Evolutionary conservation across 2,113 vertebrate species (phyloP).

Genomic region (Ceuthmochares aereus): DNA sequence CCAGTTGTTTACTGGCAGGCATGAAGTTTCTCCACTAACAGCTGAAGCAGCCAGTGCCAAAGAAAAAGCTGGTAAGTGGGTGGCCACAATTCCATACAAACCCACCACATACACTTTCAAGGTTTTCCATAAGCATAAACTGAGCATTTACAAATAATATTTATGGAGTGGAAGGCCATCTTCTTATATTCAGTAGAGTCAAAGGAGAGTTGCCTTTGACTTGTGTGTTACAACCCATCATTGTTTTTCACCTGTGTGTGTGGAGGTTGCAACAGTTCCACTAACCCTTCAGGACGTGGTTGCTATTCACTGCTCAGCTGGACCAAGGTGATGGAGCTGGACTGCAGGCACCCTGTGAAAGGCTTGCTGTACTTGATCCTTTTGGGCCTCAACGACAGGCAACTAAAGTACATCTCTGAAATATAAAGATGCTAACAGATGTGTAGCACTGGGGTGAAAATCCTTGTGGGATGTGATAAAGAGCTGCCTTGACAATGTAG

Average conservation of each 20-base stretch:
- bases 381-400: neutral
- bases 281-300: neutral
- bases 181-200: neutral
- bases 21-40: conserved; percentile 68
- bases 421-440: neutral
- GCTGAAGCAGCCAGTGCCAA: conserved; percentile 60
- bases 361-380: neutral
- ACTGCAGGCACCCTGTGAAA: neutral
- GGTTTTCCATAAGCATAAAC: neutral
- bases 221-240: neutral
- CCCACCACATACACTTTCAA: too few relatives aligned
- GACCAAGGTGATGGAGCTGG: neutral
- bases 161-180: neutral
- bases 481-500: neutral
- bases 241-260: neutral
- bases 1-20: conserved; percentile 69
- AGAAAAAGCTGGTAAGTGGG: conserved; percentile 75
- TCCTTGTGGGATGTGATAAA: neutral
- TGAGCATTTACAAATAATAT: neutral
- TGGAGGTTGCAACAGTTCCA: rapidly evolving
- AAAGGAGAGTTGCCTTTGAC: neutral
- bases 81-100: neutral
- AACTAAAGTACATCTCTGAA: neutral
- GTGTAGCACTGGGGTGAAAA: neutral
- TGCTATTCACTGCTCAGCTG: neutral